These are phyloP conservation scores for Magallana ariakensis DNA, from an alignment of 1,140 invertebrate species.

Conservation along the genomic window DNA sequence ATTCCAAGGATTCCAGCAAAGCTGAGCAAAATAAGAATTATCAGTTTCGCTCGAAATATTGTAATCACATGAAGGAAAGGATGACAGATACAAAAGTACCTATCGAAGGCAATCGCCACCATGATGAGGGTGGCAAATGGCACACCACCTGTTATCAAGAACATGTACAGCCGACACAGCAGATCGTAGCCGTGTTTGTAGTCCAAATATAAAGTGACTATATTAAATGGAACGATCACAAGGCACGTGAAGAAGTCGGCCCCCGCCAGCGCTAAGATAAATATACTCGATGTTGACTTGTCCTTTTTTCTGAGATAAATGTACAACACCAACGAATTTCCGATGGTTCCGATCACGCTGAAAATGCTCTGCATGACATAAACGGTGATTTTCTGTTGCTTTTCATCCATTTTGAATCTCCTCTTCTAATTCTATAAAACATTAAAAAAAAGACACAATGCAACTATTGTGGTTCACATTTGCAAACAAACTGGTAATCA, in stretches of 20 bases:
- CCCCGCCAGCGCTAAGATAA: slow-evolving; percentile 76
- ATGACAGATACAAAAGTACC: slow-evolving; percentile 79
- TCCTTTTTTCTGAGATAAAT: slow-evolving; percentile 76
- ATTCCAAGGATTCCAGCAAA: slow-evolving; percentile 73
- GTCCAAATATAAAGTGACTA: slow-evolving; percentile 66
- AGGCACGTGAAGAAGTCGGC: slow-evolving; percentile 76
- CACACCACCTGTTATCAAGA: slow-evolving; percentile 76
- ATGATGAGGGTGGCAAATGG: slow-evolving; percentile 78
- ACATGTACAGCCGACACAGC: slow-evolving; percentile 76
- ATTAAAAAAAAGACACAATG: not conserved
- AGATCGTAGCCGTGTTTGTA: slow-evolving; percentile 67
- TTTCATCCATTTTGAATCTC: slow-evolving; percentile 2
- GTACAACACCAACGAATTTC: slow-evolving; percentile 77
- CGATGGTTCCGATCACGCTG: slow-evolving; percentile 73
- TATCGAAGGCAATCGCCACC: slow-evolving; percentile 79
- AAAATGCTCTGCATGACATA: slow-evolving; percentile 67
- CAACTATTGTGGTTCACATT: too few species aligned
- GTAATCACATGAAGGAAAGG: slow-evolving; percentile 76
- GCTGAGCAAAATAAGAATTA: slow-evolving; percentile 66
- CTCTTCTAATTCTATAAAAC: not conserved
- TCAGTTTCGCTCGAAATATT: slow-evolving; percentile 70
- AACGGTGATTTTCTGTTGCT: slow-evolving; percentile 32
- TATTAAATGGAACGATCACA: slow-evolving; percentile 75
- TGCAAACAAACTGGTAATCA: too few species aligned
- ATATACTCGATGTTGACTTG: slow-evolving; percentile 76